Evolutionary conservation across 2,797 vertebrate genomes (phyloP).

Genomic region (Podargus strigoides): DNA sequence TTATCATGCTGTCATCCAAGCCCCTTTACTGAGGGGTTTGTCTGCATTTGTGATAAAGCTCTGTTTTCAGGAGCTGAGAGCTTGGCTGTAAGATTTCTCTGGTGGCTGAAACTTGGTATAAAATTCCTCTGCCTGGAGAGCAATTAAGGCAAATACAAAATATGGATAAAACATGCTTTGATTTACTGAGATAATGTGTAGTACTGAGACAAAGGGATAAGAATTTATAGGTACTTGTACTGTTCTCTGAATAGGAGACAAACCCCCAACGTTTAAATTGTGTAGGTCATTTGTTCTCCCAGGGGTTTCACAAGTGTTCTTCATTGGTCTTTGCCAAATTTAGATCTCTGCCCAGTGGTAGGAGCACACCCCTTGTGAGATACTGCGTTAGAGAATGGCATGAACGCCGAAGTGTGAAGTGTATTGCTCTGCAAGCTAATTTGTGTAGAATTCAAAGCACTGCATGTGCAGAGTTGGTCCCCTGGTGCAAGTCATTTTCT

Average conservation of each 20-base stretch:
- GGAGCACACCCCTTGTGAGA: rapidly evolving
- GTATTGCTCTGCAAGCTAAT: background rate
- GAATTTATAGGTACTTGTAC: background rate
- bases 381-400: background rate
- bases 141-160: background rate
- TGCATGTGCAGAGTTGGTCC: rapidly evolving
- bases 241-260: background rate
- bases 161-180: background rate
- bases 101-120: background rate
- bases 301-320: background rate
- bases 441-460: background rate
- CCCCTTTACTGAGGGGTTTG: background rate
- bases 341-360: background rate
- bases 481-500: background rate
- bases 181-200: background rate
- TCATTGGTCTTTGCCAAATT: background rate
- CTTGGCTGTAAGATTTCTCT: conserved; percentile 24
- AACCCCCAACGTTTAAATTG: background rate
- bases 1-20: conserved; percentile 51
- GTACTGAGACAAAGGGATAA: background rate
- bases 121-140: conserved; percentile 28
- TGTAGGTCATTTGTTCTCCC: background rate
- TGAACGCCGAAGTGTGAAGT: rapidly evolving
- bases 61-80: conserved; percentile 4
- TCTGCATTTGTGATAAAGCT: conserved; percentile 23